Percentiles rank a stretch among this genome's conserved stretches.
These are phyloP conservation scores for Orchestia grillus DNA, from an alignment of 1,140 invertebrate species.

Conservation along the genomic window DNA sequence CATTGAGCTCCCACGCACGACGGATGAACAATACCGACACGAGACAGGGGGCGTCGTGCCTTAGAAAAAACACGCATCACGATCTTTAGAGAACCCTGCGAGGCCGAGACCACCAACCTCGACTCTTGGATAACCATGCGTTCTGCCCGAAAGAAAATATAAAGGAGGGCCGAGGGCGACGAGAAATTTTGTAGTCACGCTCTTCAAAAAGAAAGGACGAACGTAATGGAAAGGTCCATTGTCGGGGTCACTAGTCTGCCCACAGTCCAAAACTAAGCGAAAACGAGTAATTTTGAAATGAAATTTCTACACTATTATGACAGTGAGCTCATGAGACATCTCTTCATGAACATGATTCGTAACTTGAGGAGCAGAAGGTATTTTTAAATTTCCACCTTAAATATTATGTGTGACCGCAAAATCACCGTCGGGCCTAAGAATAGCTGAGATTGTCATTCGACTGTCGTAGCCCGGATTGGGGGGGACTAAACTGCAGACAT, in stretches of 20 bases:
- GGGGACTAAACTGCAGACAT: neutral
- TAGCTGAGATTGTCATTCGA: neutral
- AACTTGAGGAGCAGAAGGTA: neutral
- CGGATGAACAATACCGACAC: conserved; percentile 33
- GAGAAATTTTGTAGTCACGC: neutral
- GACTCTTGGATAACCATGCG: conserved; percentile 11
- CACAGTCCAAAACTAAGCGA: neutral
- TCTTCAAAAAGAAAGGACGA: neutral
- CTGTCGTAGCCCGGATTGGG: neutral
- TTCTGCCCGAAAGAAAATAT: neutral
- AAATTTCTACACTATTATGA: neutral
- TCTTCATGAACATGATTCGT: neutral
- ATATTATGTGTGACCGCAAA: neutral
- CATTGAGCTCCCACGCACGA: conserved; percentile 24
- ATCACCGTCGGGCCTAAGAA: neutral
- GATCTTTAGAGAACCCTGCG: neutral
- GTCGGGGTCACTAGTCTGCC: neutral
- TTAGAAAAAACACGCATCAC: conserved; percentile 3
- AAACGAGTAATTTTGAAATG: neutral
- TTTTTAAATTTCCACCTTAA: neutral
- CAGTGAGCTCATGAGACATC: neutral
- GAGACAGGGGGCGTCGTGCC: neutral
- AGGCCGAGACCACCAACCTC: conserved; percentile 17
- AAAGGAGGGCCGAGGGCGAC: neutral
- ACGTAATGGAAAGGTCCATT: neutral